Evolutionary conservation across 2,113 vertebrate species (phyloP).

Genomic region (Casuarius casuarius): DNA sequence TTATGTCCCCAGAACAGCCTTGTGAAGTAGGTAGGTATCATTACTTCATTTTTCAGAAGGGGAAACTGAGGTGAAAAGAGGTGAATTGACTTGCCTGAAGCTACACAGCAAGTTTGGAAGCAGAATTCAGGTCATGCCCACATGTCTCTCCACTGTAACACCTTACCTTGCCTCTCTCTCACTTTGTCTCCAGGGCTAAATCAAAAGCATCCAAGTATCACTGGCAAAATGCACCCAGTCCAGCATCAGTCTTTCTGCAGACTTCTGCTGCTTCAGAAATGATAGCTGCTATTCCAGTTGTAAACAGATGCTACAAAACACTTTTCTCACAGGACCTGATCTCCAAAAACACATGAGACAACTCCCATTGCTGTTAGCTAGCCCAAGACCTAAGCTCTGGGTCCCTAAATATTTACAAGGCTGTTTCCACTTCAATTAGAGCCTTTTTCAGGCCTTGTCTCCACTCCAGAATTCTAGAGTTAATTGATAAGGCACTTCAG

Average conservation of each 20-base stretch:
- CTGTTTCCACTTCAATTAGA: background rate
- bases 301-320: background rate
- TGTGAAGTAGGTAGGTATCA: conserved; percentile 5
- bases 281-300: background rate
- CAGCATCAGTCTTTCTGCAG: background rate
- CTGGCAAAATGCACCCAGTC: background rate
- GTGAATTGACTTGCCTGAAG: background rate
- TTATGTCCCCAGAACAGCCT: background rate
- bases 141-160: background rate
- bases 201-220: background rate
- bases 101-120: background rate
- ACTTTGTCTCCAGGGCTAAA: background rate
- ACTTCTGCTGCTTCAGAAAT: background rate
- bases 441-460: background rate
- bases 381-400: background rate
- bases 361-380: background rate
- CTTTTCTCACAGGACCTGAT: background rate
- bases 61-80: background rate
- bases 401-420: background rate
- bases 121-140: background rate
- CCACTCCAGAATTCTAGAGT: background rate
- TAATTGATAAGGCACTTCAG: background rate
- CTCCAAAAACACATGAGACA: background rate
- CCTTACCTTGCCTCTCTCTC: background rate
- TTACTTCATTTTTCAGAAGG: background rate